Percentiles rank a stretch among this genome's conserved stretches.
phyloP scores from a whole-genome alignment of 2,113 vertebrate genomes.

The Hippoglossus stenolepis region DNA sequence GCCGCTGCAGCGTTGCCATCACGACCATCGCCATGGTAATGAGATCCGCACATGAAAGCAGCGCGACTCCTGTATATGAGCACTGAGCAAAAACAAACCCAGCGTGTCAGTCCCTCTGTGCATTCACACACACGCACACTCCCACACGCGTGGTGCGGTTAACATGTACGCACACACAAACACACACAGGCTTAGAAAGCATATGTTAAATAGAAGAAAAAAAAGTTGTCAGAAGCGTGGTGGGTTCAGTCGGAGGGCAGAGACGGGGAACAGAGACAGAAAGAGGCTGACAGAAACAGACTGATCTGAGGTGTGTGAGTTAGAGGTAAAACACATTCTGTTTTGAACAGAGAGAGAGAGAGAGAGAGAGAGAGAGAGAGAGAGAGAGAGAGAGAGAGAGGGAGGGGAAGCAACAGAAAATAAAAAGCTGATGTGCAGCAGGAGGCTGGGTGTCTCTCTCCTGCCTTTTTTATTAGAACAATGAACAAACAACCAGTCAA shows the following conservation, averaged over 20 bases:
- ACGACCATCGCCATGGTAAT: conserved; percentile 70
- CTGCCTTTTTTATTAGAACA: conserved; percentile 9
- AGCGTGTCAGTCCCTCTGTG: conserved; percentile 52
- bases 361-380: too few species aligned
- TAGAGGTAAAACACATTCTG: conserved; percentile 11
- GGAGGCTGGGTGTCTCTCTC: neutral
- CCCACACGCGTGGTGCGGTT: conserved; percentile 18
- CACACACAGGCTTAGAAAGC: conserved; percentile 13
- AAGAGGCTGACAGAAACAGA: conserved; percentile 40
- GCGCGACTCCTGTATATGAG: conserved; percentile 55
- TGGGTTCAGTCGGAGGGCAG: conserved; percentile 59
- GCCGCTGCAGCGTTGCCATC: conserved; percentile 61
- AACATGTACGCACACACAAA: conserved; percentile 3
- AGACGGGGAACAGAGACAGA: conserved; percentile 18
- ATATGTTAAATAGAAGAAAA: neutral
- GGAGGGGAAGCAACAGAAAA: neutral
- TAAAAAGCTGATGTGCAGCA: conserved; percentile 10
- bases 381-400: too few species aligned
- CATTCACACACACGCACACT: conserved; percentile 4
- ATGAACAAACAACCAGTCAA: conserved; percentile 1
- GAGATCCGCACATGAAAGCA: conserved; percentile 70
- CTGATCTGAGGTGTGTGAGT: conserved; percentile 44
- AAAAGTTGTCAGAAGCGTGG: conserved; percentile 12
- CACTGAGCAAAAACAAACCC: conserved; percentile 58
- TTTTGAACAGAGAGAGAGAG: neutral